These are phyloP conservation scores for Cataglyphis livida DNA, from an alignment of 2,888 invertebrate species.

Conservation along the genomic window DNA sequence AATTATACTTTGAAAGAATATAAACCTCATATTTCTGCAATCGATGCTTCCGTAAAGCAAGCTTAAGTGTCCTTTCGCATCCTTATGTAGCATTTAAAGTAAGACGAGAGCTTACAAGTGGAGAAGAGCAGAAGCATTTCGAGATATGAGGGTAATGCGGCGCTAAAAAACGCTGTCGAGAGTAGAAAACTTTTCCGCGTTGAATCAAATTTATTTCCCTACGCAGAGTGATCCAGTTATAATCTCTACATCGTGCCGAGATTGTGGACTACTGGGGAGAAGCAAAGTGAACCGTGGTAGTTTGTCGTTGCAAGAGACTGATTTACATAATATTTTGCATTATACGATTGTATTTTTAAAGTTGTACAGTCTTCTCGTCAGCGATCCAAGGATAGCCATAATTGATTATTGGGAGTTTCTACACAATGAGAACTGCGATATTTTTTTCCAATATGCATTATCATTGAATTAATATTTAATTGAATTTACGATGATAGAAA, in stretches of 20 bases:
- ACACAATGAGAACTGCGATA: neutral
- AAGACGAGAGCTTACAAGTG: slow-evolving; percentile 29
- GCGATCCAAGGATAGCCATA: neutral
- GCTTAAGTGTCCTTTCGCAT: slow-evolving; percentile 6
- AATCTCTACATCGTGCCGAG: slow-evolving; percentile 32
- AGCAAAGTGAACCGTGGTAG: slow-evolving; percentile 29
- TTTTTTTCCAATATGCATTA: neutral
- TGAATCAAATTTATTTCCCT: slow-evolving; percentile 47
- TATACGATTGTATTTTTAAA: slow-evolving; percentile 41
- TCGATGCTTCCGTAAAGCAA: neutral
- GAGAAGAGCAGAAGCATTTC: slow-evolving; percentile 28
- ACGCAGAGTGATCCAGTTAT: slow-evolving; percentile 44
- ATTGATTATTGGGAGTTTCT: slow-evolving; percentile 18
- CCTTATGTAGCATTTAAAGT: slow-evolving; percentile 37
- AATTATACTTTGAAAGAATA: slow-evolving; percentile 14
- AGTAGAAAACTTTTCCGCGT: slow-evolving; percentile 39
- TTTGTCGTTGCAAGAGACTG: slow-evolving; percentile 31
- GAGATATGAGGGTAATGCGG: slow-evolving; percentile 31
- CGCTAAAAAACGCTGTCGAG: slow-evolving; percentile 32
- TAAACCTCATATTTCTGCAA: slow-evolving; percentile 18
- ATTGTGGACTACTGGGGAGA: slow-evolving; percentile 28
- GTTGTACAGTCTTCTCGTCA: neutral
- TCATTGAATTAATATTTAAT: neutral
- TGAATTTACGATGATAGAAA: neutral
- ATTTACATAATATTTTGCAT: slow-evolving; percentile 47